phyloP scores from a whole-genome alignment of 92 coral and sea anemone species.

The Umimayanthus kanabou region DNA sequence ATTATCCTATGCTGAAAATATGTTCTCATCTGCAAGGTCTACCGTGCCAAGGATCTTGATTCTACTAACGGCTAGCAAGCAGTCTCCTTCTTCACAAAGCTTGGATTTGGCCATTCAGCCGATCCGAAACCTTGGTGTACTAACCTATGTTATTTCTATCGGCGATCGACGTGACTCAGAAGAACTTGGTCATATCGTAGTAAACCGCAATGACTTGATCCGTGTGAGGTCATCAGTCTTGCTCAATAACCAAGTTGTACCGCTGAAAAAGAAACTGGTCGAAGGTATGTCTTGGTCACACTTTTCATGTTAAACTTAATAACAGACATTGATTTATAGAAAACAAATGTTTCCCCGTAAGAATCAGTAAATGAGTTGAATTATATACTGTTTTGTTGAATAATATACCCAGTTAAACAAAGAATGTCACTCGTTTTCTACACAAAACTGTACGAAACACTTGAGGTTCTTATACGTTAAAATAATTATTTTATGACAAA shows the following conservation, averaged over 20 bases:
- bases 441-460: no score
- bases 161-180: conserved; percentile 55
- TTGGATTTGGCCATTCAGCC: conserved; percentile 61
- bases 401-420: no score
- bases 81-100: conserved; percentile 52
- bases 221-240: conserved; percentile 19
- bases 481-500: no score
- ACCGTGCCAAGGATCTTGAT: conserved; percentile 68
- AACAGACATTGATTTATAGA: no score
- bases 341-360: no score
- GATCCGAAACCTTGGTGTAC: conserved; percentile 64
- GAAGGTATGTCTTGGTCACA: conserved; percentile 7
- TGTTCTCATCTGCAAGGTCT: conserved; percentile 53
- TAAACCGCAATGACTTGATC: conserved; percentile 17
- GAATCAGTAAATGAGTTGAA: no score
- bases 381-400: no score
- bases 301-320: no score
- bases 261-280: background rate
- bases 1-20: conserved; percentile 51
- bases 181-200: conserved; percentile 15
- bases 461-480: no score
- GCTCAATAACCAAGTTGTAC: background rate
- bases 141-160: conserved; percentile 65
- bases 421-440: no score
- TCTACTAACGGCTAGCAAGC: conserved; percentile 58